These are phyloP conservation scores for Yponomeuta plumbellus DNA, from an alignment of 2,888 invertebrate genomes.

Conservation along the genomic window DNA sequence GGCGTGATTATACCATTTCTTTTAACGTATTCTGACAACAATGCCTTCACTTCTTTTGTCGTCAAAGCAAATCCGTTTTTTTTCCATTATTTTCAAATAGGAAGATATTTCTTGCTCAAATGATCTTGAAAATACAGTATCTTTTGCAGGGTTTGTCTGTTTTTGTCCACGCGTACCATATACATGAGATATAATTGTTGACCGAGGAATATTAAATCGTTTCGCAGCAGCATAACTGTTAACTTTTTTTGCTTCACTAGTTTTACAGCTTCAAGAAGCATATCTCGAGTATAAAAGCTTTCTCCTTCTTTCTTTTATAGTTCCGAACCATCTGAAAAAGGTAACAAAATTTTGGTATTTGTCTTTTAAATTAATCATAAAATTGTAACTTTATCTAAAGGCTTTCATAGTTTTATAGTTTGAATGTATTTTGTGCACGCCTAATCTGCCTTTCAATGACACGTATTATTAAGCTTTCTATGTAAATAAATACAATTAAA, in stretches of 20 bases:
- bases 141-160: constrained; percentile 25
- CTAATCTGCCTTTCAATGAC: constrained; percentile 1
- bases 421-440: constrained; percentile 1
- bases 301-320: constrained; percentile 12
- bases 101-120: constrained; percentile 28
- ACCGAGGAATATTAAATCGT: constrained; percentile 25
- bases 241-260: constrained; percentile 22
- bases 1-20: constrained; percentile 29
- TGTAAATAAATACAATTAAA: constrained; percentile 1
- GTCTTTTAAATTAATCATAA: background rate
- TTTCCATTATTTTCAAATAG: constrained; percentile 28
- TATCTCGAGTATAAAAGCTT: constrained; percentile 13
- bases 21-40: constrained; percentile 27
- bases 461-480: background rate
- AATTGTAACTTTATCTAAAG: background rate
- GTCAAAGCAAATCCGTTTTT: constrained; percentile 34
- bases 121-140: constrained; percentile 27
- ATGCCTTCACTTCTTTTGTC: constrained; percentile 29
- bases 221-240: constrained; percentile 22
- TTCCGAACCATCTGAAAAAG: constrained; percentile 10
- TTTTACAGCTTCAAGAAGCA: constrained; percentile 22
- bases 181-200: constrained; percentile 21
- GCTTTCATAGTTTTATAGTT: constrained; percentile 5
- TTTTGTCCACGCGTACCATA: constrained; percentile 17
- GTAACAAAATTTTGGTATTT: background rate